Evolutionary conservation across 2,888 invertebrate species (phyloP).

Genomic region (Meteorus colon): DNA sequence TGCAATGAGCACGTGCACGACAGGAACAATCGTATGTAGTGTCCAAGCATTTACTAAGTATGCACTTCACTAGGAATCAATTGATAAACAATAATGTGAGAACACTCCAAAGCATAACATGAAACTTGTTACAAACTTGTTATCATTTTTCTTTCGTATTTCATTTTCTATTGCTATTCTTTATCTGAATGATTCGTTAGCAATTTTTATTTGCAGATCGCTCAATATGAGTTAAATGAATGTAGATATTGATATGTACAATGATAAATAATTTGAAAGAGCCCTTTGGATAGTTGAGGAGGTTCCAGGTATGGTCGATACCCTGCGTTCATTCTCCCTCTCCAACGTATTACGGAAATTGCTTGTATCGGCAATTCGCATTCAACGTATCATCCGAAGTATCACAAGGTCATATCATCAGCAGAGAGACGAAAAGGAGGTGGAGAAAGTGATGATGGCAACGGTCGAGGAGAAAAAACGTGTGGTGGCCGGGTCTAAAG

Average conservation of each 20-base stretch:
- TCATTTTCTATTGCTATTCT: neutral
- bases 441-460: constrained; percentile 69
- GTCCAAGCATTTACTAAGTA: constrained; percentile 1
- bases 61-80: neutral
- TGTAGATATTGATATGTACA: neutral
- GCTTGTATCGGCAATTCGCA: constrained; percentile 38
- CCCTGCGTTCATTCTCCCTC: constrained; percentile 42
- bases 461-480: constrained; percentile 82
- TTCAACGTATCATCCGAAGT: constrained; percentile 38
- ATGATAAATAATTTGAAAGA: constrained; percentile 24
- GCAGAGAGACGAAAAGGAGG: constrained; percentile 37
- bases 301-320: constrained; percentile 47
- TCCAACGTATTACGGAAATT: constrained; percentile 43
- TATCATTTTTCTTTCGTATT: neutral
- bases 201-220: constrained; percentile 17
- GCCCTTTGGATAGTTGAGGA: constrained; percentile 40
- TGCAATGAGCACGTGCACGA: constrained; percentile 42
- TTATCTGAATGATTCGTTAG: neutral
- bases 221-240: constrained; percentile 16
- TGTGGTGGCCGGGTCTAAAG: constrained; percentile 83
- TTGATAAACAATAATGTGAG: neutral
- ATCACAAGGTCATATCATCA: constrained; percentile 38
- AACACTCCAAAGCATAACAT: neutral
- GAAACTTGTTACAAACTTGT: neutral
- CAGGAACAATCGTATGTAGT: constrained; percentile 3